These are phyloP conservation scores for Oceanites oceanicus DNA, from an alignment of 2,113 vertebrate genomes.

Conservation along the genomic window DNA sequence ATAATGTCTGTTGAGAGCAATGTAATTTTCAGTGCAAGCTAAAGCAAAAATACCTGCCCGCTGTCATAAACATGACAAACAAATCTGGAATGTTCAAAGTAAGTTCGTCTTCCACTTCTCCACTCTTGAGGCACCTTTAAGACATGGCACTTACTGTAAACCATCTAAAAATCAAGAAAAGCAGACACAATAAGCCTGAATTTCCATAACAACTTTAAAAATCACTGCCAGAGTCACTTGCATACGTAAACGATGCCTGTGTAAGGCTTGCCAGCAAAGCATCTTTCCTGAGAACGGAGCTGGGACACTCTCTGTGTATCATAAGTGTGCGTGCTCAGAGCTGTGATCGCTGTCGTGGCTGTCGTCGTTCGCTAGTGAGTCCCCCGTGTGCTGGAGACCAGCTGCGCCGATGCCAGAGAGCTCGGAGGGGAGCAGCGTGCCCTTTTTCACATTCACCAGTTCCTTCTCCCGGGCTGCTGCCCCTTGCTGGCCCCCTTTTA, in stretches of 20 bases:
- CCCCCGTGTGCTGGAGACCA: constrained; percentile 87
- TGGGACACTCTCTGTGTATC: constrained; percentile 70
- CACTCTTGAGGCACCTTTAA: constrained; percentile 69
- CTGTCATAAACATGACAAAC: constrained; percentile 67
- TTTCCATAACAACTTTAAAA: constrained; percentile 34
- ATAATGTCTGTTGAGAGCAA: constrained; percentile 73
- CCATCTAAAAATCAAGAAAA: constrained; percentile 67
- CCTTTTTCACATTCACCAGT: constrained; percentile 97
- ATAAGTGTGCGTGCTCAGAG: constrained; percentile 95
- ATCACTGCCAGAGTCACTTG: constrained; percentile 63
- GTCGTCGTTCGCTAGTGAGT: constrained; percentile 93
- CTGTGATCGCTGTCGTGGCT: constrained; percentile 98
- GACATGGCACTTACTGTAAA: constrained; percentile 71
- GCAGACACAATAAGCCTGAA: constrained; percentile 65
- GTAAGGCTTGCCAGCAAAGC: constrained; percentile 72
- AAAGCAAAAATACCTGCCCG: constrained; percentile 79
- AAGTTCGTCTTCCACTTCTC: constrained; percentile 71
- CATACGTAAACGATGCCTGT: constrained; percentile 70
- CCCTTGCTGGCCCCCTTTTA: constrained; percentile 97
- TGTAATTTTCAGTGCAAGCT: constrained; percentile 86
- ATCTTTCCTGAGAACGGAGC: constrained; percentile 85
- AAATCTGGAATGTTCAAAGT: constrained; percentile 85
- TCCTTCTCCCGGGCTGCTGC: constrained; percentile 94
- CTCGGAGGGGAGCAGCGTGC: constrained; percentile 91
- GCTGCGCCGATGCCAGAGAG: constrained; percentile 88